Evolutionary conservation across 2,797 vertebrate species (phyloP).

Genomic region (Lepus townsendii): DNA sequence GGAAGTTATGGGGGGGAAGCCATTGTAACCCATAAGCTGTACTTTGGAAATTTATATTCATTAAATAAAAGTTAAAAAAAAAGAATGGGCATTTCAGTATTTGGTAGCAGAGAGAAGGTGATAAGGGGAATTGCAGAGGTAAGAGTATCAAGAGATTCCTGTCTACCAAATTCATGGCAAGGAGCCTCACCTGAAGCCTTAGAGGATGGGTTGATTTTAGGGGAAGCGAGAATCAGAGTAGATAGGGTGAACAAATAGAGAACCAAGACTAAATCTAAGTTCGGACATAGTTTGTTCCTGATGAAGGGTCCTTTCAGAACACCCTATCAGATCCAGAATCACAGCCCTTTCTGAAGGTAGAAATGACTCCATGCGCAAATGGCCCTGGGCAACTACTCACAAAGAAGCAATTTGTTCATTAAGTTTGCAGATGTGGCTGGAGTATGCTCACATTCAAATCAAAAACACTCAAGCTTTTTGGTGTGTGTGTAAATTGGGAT

Average conservation of each 20-base stretch:
- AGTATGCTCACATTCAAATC: neutral
- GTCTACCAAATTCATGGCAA: neutral
- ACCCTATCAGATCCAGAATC: neutral
- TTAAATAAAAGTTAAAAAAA: too few species aligned
- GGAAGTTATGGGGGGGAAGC: too few species aligned
- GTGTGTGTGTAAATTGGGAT: neutral
- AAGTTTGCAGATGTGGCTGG: fast-evolving
- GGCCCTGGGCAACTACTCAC: neutral
- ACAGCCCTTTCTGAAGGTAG: fast-evolving
- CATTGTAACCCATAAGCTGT: too few species aligned
- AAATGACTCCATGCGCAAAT: fast-evolving
- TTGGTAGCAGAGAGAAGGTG: too few species aligned
- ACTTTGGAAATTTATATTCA: too few species aligned
- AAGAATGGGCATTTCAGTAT: too few species aligned
- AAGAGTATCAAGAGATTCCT: too few species aligned
- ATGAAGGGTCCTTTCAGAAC: neutral
- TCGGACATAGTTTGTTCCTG: neutral
- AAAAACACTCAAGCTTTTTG: neutral
- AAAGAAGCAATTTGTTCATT: neutral
- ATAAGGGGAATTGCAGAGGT: neutral
- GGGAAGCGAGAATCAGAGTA: fast-evolving
- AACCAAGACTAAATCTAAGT: too few species aligned
- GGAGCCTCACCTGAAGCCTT: neutral
- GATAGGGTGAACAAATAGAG: fast-evolving
- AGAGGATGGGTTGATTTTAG: neutral